phyloP scores from a whole-genome alignment of 2,113 vertebrate genomes.

The Sylvilagus bachmani region DNA sequence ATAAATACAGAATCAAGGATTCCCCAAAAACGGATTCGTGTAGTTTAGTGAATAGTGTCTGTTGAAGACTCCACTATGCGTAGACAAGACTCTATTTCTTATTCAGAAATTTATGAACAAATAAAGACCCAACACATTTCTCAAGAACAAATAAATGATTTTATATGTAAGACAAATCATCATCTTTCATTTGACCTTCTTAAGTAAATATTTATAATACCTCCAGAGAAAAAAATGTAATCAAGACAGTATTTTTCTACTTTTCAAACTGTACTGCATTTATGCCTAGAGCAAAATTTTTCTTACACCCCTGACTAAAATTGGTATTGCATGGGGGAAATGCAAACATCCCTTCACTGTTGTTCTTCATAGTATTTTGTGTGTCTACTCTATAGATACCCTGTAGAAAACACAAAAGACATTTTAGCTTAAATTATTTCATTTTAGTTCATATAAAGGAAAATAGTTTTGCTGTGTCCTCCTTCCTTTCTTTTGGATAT shows the following conservation, averaged over 20 bases:
- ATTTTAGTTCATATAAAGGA: conserved; percentile 24
- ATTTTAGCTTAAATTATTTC: conserved; percentile 22
- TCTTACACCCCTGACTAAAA: conserved; percentile 10
- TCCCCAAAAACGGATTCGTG: neutral
- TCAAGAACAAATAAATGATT: conserved; percentile 12
- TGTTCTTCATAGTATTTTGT: conserved; percentile 12
- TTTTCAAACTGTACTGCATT: conserved; percentile 12
- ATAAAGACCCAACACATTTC: neutral
- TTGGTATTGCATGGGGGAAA: neutral
- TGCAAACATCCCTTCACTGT: neutral
- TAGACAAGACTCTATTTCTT: conserved; percentile 23
- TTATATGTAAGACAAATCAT: neutral
- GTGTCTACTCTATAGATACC: neutral
- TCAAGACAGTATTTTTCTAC: neutral
- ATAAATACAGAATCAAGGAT: conserved; percentile 25
- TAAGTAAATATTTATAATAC: neutral
- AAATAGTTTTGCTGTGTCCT: conserved; percentile 25
- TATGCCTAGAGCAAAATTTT: neutral
- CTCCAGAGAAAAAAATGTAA: conserved; percentile 9
- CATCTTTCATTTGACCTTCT: conserved; percentile 37
- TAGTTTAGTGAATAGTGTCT: conserved; percentile 19
- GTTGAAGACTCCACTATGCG: neutral
- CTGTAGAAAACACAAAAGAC: conserved; percentile 14
- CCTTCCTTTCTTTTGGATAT: conserved; percentile 35
- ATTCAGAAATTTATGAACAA: neutral